Evolutionary conservation across 1,140 invertebrate genomes (phyloP), one percentile per base, ranked within the genome.

Genomic region (Acyrthosiphon pisum): DNA sequence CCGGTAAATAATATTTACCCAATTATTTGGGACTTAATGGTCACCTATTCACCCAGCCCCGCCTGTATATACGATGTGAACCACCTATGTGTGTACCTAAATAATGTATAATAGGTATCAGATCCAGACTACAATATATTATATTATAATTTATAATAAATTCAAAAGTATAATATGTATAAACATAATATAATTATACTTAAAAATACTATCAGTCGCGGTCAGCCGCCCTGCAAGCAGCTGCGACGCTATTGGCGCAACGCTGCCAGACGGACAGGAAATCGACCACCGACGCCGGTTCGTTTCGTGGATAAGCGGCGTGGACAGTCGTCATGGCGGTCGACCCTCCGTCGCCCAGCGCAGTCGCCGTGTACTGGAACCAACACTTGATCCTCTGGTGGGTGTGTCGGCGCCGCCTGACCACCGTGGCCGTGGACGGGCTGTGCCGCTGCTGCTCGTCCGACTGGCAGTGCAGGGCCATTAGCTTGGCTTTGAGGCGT

Each of bases 361-460:
- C 37, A 0, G 68, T 76, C 4, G 44, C n/a, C n/a, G 88, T 46
- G 22, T 76, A 90, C 41, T 37, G 88, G 46, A 68, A 46, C 60
- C 87, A 87, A n/a, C 56, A 81, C 35, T 81, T 90, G 87, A 88
- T 88, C 48, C 44, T 87, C 44, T 87, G 84, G 30, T 87, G 44
- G 50, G 44, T 37, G 87, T 89, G 14, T 6, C 87, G 48, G 23
- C 48, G 53, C 35, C 56, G 50, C 26, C 44, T 91, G 46, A 20
- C 46, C 37, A 7, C 50, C 50, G 68, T 26, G 37, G 35, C 46
- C 18, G 60, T n/a, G n/a, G 68, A 4, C n/a, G 46, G 14, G 6
- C 20, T 8, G n/a, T n/a, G 48, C n/a, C 48, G 14, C 87, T 89
- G 48, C 2, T 30, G 20, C 48, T 18, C 22, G 60, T 81, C 35